Conservation (phyloP, 2,888 invertebrate species). For the Rotaria macrura region DNA sequence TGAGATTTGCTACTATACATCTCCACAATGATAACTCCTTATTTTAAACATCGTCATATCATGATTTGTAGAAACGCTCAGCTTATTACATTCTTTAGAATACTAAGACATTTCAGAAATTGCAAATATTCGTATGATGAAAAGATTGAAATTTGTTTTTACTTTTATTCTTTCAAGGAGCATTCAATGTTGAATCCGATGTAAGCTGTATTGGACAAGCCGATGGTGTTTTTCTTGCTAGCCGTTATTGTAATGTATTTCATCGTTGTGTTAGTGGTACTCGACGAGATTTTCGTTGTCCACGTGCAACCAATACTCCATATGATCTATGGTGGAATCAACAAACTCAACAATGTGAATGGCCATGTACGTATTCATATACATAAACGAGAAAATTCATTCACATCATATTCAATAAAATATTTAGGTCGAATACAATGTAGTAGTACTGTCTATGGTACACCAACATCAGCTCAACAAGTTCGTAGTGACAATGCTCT, state of each 20-base stretch:
- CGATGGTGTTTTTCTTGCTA: slow-evolving; percentile 24
- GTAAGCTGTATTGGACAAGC: slow-evolving; percentile 19
- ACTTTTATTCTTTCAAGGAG: not conserved
- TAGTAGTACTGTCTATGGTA: slow-evolving; percentile 19
- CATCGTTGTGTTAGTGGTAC: slow-evolving; percentile 30
- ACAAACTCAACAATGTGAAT: slow-evolving; percentile 32
- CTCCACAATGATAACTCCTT: too few species aligned
- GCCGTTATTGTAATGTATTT: slow-evolving; percentile 32
- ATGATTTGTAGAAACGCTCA: too few species aligned
- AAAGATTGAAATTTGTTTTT: too few species aligned
- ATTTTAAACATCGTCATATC: too few species aligned
- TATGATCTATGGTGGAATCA: slow-evolving; percentile 34
- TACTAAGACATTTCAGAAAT: too few species aligned
- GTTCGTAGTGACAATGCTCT: slow-evolving; percentile 6
- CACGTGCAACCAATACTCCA: slow-evolving; percentile 25
- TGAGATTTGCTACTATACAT: too few species aligned
- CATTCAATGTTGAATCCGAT: slow-evolving; percentile 20
- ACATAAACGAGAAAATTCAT: not conserved
- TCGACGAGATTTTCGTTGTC: slow-evolving; percentile 30
- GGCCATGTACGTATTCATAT: slow-evolving; percentile 22
- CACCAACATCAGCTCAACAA: slow-evolving; percentile 11
- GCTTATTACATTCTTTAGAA: too few species aligned
- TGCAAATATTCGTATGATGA: too few species aligned
- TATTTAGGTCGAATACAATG: slow-evolving; percentile 21
- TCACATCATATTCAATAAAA: not conserved